Base-by-base conservation (phyloP, 1,140 invertebrate species). In the Planococcus citri region DNA sequence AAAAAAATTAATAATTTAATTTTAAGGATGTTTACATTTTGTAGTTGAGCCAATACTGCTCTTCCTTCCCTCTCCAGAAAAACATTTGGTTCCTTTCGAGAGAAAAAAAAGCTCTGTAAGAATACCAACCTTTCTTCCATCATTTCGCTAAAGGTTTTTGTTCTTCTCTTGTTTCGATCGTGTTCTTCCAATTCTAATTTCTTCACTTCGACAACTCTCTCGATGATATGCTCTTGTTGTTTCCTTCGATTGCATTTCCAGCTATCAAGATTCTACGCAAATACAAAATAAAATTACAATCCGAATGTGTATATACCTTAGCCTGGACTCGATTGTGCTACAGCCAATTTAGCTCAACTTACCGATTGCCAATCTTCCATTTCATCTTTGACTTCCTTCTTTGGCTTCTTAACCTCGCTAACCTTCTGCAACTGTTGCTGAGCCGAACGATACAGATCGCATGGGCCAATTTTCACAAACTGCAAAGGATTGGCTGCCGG, bases 101-200 rank as follows among this genome's bases (percentile, higher is more conserved):
- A n/a, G n/a, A n/a, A n/a, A n/a, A n/a, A n/a, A n/a, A n/a, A n/a
- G n/a, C n/a, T n/a, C n/a, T n/a, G 29, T 33, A 33, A 3, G 29
- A 33, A 33, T 33, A 51, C 41, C 17, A 9, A 90, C 87, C 91
- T 87, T 78, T 94, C 91, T 78, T 93, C 89, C 81, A 94, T 85
- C 86, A 96, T 95, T 80, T 96, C 91, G 76, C 86, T 92, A 82
- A 95, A 97, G 51, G 93, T 95, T 82, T 95, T 95, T 76, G 87
- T 88, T 78, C 89, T 86, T 75, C 87, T 83, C 73, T 82, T 83
- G 75, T 83, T 82, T 79, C 83, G 64, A 60, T 77, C 86, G 77
- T 88, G 84, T 75, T 91, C 86, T 78, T 90, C 87, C 75, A 89
- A 80, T 79, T 88, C 87, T 74, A 91, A 82, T 78, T 90, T 90